Conservation (phyloP, 1,140 invertebrate species). For the Drosophila sproati region DNA sequence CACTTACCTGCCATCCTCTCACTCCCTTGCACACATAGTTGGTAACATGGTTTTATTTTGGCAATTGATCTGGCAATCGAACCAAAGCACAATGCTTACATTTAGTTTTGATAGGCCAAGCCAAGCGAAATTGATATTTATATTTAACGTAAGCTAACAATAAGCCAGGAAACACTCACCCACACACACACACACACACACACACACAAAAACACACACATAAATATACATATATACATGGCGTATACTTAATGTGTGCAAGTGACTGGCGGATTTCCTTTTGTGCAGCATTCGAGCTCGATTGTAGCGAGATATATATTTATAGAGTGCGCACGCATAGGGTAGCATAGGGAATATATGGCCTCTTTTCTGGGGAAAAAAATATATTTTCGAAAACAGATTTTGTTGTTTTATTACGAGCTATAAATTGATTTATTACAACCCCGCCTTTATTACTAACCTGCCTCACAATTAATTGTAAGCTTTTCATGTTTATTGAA, state of each 20-base stretch:
- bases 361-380: too few relatives aligned
- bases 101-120: slow-evolving; percentile 65
- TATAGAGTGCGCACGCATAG: background rate
- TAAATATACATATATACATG: slow-evolving; percentile 26
- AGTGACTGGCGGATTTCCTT: slow-evolving; percentile 72
- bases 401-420: too few relatives aligned
- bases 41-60: slow-evolving; percentile 67
- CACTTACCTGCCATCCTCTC: background rate
- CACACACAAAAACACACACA: background rate
- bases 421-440: too few relatives aligned
- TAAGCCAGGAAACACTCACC: slow-evolving; percentile 46
- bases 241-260: slow-evolving; percentile 72
- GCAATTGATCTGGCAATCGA: slow-evolving; percentile 78
- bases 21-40: slow-evolving; percentile 49
- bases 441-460: too few relatives aligned
- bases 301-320: slow-evolving; percentile 25
- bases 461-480: too few relatives aligned
- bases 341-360: background rate
- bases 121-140: slow-evolving; percentile 75
- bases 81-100: slow-evolving; percentile 51
- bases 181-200: slow-evolving; percentile 23
- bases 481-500: too few relatives aligned
- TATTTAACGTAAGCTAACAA: slow-evolving; percentile 78
- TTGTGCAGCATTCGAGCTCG: slow-evolving; percentile 36
- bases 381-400: too few relatives aligned